Conservation (phyloP, 2,797 vertebrate genomes). For the Trachurus trachurus region DNA sequence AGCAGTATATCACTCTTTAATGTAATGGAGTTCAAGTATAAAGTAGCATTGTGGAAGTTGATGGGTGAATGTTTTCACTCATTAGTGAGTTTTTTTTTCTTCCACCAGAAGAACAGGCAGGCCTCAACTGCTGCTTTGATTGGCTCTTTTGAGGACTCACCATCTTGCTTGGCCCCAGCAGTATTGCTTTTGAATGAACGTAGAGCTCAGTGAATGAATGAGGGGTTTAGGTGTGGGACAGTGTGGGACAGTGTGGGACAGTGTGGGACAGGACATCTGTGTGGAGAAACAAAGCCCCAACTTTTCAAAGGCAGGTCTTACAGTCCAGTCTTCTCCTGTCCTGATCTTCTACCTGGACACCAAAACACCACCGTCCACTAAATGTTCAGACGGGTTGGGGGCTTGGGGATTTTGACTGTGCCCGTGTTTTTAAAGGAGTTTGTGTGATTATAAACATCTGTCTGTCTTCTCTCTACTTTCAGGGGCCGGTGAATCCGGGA, state of each 20-base stretch:
- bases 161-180: background rate
- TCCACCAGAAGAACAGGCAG: background rate
- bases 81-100: background rate
- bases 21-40: background rate
- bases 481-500: slow-evolving; percentile 99
- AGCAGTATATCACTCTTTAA: background rate
- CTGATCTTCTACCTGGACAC: background rate
- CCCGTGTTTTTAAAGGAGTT: background rate
- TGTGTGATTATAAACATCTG: slow-evolving; percentile 4
- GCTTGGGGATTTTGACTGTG: background rate
- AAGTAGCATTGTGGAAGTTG: too few species aligned
- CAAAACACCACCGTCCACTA: background rate
- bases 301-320: slow-evolving; percentile 10
- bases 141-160: background rate
- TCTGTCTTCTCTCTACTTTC: slow-evolving; percentile 77
- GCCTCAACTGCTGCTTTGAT: background rate
- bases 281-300: slow-evolving; percentile 9
- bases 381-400: background rate
- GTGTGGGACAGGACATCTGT: background rate
- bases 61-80: too few species aligned
- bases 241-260: background rate
- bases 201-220: background rate
- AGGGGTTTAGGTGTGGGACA: background rate
- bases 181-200: background rate
- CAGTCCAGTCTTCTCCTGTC: background rate